Conservation (phyloP, 2,113 vertebrate genomes). For the Gnathonemus longibarbis region DNA sequence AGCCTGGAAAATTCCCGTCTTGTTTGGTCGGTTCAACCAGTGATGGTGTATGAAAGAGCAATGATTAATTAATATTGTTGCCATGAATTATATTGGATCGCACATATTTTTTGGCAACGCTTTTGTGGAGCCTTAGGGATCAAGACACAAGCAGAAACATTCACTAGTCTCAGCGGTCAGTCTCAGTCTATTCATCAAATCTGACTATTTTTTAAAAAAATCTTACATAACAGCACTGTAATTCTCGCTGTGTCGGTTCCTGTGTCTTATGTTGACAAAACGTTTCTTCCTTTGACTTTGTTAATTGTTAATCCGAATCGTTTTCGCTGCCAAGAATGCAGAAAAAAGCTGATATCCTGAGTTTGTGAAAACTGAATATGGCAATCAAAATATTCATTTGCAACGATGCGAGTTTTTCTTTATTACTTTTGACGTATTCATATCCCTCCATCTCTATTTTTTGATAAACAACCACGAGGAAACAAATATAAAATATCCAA, state of each 20-base stretch:
- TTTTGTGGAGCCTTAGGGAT: slow-evolving; percentile 7
- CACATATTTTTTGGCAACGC: slow-evolving; percentile 18
- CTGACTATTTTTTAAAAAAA: background rate
- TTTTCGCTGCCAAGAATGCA: background rate
- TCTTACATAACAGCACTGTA: slow-evolving; percentile 8
- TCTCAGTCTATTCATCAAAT: slow-evolving; percentile 15
- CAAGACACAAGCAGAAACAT: slow-evolving; percentile 19
- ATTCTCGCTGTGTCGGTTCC: slow-evolving; percentile 13
- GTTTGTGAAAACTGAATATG: background rate
- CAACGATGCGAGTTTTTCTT: background rate
- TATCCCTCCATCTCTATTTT: background rate
- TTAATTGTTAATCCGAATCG: background rate
- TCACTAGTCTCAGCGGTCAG: slow-evolving; percentile 3
- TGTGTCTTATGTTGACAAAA: slow-evolving; percentile 10
- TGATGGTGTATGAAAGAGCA: slow-evolving; percentile 33
- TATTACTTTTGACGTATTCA: background rate
- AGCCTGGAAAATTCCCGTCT: slow-evolving; percentile 13
- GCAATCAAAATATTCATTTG: slow-evolving; percentile 1
- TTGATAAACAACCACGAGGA: background rate
- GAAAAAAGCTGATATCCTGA: background rate
- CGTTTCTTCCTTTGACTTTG: slow-evolving; percentile 1
- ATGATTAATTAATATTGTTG: slow-evolving; percentile 56
- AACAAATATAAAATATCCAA: slow-evolving; percentile 5
- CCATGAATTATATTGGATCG: slow-evolving; percentile 42
- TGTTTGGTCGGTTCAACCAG: slow-evolving; percentile 26